A percentile compares a stretch with the other conserved stretches of the same genome.
These are phyloP conservation scores for Propsilocerus akamusi DNA, from an alignment of 1,140 invertebrate genomes.

Conservation along the genomic window DNA sequence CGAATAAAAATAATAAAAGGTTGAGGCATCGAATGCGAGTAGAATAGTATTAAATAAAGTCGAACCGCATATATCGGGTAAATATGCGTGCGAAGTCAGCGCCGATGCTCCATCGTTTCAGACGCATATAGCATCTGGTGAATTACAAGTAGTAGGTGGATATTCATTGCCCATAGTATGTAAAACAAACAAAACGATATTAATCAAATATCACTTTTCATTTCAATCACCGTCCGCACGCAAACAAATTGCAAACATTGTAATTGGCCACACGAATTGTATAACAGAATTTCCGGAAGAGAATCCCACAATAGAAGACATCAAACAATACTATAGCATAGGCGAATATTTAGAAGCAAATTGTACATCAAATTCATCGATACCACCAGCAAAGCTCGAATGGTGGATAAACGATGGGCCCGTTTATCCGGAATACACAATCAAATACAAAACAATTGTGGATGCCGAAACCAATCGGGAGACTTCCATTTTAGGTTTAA, in stretches of 20 bases:
- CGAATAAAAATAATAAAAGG: constrained; percentile 14
- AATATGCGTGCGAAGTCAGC: constrained; percentile 52
- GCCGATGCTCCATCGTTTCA: constrained; percentile 46
- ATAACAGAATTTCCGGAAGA: constrained; percentile 27
- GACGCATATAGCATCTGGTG: constrained; percentile 30
- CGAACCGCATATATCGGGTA: constrained; percentile 39
- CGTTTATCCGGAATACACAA: constrained; percentile 30
- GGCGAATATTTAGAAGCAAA: constrained; percentile 47
- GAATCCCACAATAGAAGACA: constrained; percentile 32
- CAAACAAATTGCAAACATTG: too few species aligned
- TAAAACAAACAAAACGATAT: neutral
- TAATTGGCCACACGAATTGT: too few species aligned
- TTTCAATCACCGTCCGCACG: neutral
- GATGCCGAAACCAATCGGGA: neutral
- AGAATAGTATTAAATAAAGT: constrained; percentile 41
- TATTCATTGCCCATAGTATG: neutral
- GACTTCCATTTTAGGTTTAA: neutral
- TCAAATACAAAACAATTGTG: neutral
- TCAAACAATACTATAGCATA: constrained; percentile 42
- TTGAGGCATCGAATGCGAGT: constrained; percentile 34
- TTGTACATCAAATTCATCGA: constrained; percentile 43
- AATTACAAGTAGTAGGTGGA: constrained; percentile 30
- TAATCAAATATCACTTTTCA: neutral
- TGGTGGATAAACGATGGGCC: constrained; percentile 48
- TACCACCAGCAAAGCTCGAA: constrained; percentile 36